Evolutionary conservation across 2,113 vertebrate species (phyloP).

Genomic region (Vicugna pacos): DNA sequence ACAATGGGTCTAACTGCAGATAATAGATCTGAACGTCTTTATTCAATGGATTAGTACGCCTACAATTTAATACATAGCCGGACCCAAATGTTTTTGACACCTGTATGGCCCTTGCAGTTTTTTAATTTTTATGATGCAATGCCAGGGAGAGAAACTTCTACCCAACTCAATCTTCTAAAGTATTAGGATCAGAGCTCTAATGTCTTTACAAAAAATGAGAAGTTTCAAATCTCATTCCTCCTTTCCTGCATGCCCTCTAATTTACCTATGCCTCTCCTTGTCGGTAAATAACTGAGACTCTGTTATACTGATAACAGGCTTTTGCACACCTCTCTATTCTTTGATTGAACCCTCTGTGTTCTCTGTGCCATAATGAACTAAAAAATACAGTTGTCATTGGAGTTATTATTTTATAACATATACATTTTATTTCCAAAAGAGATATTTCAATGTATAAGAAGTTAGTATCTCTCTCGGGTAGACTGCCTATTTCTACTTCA

Average conservation of each 20-base stretch:
- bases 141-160: background rate
- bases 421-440: background rate
- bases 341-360: background rate
- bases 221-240: background rate
- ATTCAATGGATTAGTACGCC: background rate
- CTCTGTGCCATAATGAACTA: background rate
- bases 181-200: background rate
- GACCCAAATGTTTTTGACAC: background rate
- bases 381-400: background rate
- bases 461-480: background rate
- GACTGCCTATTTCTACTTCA: background rate
- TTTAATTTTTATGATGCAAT: conserved; percentile 6
- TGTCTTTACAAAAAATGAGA: background rate
- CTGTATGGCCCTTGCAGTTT: background rate
- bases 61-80: background rate
- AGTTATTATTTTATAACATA: background rate
- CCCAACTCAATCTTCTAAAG: background rate
- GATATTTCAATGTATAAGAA: background rate
- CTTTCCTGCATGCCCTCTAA: background rate
- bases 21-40: background rate
- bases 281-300: background rate
- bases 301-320: background rate
- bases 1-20: background rate
- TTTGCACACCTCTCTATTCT: background rate
- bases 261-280: background rate